Evolutionary conservation across 2,113 vertebrate species (phyloP).

Genomic region (Abramis brama): DNA sequence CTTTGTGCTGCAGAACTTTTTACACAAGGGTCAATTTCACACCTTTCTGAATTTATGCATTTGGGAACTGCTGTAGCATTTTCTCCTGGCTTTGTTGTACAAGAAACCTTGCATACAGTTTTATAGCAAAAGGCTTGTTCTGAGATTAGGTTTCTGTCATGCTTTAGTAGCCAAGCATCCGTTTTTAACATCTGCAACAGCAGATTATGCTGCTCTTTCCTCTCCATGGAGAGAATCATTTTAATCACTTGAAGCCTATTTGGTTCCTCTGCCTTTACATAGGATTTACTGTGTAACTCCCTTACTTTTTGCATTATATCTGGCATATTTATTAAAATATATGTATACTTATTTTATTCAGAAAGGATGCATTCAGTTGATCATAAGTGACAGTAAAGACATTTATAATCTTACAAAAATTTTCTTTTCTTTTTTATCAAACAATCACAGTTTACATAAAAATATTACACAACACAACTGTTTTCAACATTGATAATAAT

Average conservation of each 20-base stretch:
- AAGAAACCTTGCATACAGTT: constrained; percentile 17
- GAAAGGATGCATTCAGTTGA: no score
- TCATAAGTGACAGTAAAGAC: no score
- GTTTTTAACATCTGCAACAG: constrained; percentile 28
- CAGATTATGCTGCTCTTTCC: constrained; percentile 19
- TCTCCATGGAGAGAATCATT: constrained; percentile 15
- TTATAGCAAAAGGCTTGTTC: constrained; percentile 39
- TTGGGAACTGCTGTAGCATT: background rate
- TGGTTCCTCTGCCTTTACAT: background rate
- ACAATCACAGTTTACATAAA: no score
- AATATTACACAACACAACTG: no score
- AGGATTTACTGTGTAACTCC: background rate
- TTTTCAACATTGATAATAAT: no score
- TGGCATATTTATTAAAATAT: background rate
- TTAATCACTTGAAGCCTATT: constrained; percentile 19
- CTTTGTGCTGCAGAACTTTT: constrained; percentile 2
- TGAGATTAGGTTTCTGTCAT: constrained; percentile 41
- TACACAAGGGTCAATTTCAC: constrained; percentile 37
- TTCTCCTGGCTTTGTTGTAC: constrained; percentile 28
- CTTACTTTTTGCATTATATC: background rate
- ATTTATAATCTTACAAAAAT: no score
- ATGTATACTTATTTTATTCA: no score
- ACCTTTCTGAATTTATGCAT: constrained; percentile 34
- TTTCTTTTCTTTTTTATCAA: no score
- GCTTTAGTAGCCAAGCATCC: constrained; percentile 43